Percentiles rank a stretch among this genome's conserved stretches.
Conservation (phyloP, 1,140 invertebrate species). For the Leptinotarsa lineolata region DNA sequence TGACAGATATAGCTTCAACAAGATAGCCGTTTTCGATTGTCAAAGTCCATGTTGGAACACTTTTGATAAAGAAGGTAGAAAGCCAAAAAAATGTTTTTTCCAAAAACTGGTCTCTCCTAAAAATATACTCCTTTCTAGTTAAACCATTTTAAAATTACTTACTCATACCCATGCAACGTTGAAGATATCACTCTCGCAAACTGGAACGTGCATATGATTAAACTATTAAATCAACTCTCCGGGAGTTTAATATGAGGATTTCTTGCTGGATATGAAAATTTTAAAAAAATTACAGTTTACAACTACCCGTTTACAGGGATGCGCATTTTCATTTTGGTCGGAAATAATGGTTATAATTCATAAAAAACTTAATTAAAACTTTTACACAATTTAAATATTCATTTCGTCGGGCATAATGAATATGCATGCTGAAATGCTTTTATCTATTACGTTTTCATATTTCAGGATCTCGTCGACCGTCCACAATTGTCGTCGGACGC, state of each 20-base stretch:
- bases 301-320: neutral
- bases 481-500: neutral
- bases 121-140: too few relatives aligned
- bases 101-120: too few relatives aligned
- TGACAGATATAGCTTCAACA: too few relatives aligned
- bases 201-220: too few relatives aligned
- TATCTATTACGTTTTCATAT: neutral
- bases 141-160: too few relatives aligned
- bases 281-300: constrained; percentile 3
- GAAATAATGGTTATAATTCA: neutral
- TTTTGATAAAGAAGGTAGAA: too few relatives aligned
- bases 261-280: neutral
- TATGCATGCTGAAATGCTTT: constrained; percentile 2
- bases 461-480: neutral
- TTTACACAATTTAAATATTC: neutral
- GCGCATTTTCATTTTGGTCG: neutral
- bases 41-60: too few relatives aligned
- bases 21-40: too few relatives aligned
- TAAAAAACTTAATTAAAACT: constrained; percentile 6
- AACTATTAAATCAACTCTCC: too few relatives aligned
- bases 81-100: too few relatives aligned
- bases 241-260: neutral
- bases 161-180: too few relatives aligned
- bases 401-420: neutral
- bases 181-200: too few relatives aligned